These are phyloP conservation scores for Blastobasis adustella DNA, from an alignment of 2,888 invertebrate genomes.

Conservation along the genomic window DNA sequence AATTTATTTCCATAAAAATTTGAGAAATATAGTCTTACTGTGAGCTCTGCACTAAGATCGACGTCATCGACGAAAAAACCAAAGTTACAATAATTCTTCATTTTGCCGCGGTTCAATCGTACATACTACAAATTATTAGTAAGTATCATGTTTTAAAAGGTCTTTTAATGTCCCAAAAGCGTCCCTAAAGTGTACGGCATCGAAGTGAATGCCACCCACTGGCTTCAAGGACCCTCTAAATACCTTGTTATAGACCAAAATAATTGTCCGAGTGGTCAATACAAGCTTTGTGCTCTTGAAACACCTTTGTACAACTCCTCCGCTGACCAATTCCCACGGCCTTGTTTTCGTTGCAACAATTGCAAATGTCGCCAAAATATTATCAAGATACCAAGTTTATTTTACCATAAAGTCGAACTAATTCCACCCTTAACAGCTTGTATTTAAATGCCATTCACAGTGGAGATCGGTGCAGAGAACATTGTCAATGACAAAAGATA, in stretches of 20 bases:
- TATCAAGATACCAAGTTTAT: slow-evolving; percentile 23
- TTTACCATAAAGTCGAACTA: too few species aligned
- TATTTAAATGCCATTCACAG: slow-evolving; percentile 14
- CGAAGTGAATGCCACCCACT: slow-evolving; percentile 7
- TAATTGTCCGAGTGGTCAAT: slow-evolving; percentile 55
- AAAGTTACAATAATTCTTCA: too few species aligned
- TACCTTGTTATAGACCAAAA: slow-evolving; percentile 57
- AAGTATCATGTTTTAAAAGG: too few species aligned
- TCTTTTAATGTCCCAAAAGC: too few species aligned
- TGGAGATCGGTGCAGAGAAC: slow-evolving; percentile 5
- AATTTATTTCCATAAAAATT: too few species aligned
- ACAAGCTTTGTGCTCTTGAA: slow-evolving; percentile 8
- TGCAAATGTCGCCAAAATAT: slow-evolving; percentile 47
- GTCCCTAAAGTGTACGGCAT: too few species aligned
- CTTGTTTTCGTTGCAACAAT: slow-evolving; percentile 44
- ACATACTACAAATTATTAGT: too few species aligned
- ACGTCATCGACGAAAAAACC: too few species aligned
- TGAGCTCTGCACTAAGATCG: too few species aligned
- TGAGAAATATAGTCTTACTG: too few species aligned
- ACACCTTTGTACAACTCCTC: slow-evolving; percentile 32
- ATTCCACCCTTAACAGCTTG: slow-evolving; percentile 7
- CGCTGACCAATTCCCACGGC: slow-evolving; percentile 51
- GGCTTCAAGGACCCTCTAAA: slow-evolving; percentile 37
- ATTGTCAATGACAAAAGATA: slow-evolving; percentile 22
- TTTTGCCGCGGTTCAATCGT: too few species aligned